A percentile compares a stretch with the other conserved stretches of the same genome.
Evolutionary conservation across 2,113 vertebrate species (phyloP).

Genomic region (Neolamprologus modestus): DNA sequence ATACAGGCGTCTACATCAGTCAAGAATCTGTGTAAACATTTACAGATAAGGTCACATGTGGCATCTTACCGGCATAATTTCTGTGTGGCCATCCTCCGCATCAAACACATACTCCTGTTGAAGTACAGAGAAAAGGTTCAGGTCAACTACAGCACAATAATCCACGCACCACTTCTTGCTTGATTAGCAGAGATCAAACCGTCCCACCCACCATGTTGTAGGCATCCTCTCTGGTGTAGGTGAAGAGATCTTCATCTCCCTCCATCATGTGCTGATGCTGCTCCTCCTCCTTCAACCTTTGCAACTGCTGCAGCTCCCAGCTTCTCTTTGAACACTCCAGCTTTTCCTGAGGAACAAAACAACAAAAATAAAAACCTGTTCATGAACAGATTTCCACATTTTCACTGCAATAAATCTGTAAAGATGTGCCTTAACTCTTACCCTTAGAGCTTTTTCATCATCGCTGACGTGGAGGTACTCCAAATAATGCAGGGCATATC

Average conservation of each 20-base stretch:
- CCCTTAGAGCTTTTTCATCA: constrained; percentile 63
- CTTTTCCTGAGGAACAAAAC: constrained; percentile 61
- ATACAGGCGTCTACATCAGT: neutral
- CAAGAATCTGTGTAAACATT: neutral
- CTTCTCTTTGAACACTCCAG: constrained; percentile 73
- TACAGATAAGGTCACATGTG: neutral
- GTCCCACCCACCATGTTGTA: constrained; percentile 82
- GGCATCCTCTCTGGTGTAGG: constrained; percentile 88
- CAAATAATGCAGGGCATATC: constrained; percentile 88
- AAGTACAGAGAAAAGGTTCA: neutral
- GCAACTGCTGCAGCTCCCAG: constrained; percentile 82
- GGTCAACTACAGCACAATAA: neutral
- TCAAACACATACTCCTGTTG: constrained; percentile 86
- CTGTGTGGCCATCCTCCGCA: constrained; percentile 80
- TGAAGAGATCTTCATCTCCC: constrained; percentile 85
- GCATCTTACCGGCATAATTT: constrained; percentile 87
- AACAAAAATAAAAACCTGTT: neutral
- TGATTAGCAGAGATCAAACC: neutral
- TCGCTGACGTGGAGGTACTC: constrained; percentile 78
- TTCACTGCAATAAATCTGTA: neutral
- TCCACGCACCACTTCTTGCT: neutral
- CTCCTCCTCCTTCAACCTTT: constrained; percentile 76
- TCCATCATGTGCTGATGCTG: constrained; percentile 73
- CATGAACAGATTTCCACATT: neutral
- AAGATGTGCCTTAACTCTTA: constrained; percentile 7